Base-by-base conservation (phyloP, 1,140 invertebrate species). In the Anastrepha ludens region DNA sequence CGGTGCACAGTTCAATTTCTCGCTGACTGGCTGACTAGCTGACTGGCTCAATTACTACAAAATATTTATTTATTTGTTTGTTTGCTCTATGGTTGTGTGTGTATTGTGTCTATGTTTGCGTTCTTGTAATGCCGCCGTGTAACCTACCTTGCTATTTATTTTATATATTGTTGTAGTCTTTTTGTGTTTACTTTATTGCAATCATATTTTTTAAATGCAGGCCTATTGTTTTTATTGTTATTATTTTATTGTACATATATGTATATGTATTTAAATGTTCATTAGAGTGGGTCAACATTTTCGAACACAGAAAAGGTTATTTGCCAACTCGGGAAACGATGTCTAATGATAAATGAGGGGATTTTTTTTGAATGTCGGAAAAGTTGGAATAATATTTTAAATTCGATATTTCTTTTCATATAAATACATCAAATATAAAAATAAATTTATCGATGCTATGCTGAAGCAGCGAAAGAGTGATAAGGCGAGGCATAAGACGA, bases 31-130 rank as follows among this genome's bases (percentile, higher is more conserved):
- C 39, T 74, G 67, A 3, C 39, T 70, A 7, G 70, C 11, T 55
- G 41, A 15, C n/a, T 47, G n/a, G 39, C 20, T 81, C 74, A 81
- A 81, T 81, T 81, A 47, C 74, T 55, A 29, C n/a, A 50, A 78
- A 50, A 55, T 86, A 86, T 86, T 86, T 62, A 86, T 86, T 86
- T 86, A 86, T 60, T 60, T 50, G 8, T n/a, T 86, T 62, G 29
- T 60, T 86, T 86, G 81, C 39, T 60, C 41, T 81, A 41, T 41
- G 44, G 70, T 2, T 74, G 39, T 50, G 74, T n/a, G 39, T 50
- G 39, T 81, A 17, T 81, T 47, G 5, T 81, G 41, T 81, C 15
- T 47, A 41, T 62, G 85, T 86, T 60, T 86, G 58, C 60, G 44
- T 86, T 81, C 74, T 81, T 50, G 47, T 81, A 81, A 81, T 55